A percentile compares a stretch with the other conserved stretches of the same genome.
These are phyloP conservation scores for Petrophora chlorosata DNA, from an alignment of 2,888 invertebrate species.

Conservation along the genomic window DNA sequence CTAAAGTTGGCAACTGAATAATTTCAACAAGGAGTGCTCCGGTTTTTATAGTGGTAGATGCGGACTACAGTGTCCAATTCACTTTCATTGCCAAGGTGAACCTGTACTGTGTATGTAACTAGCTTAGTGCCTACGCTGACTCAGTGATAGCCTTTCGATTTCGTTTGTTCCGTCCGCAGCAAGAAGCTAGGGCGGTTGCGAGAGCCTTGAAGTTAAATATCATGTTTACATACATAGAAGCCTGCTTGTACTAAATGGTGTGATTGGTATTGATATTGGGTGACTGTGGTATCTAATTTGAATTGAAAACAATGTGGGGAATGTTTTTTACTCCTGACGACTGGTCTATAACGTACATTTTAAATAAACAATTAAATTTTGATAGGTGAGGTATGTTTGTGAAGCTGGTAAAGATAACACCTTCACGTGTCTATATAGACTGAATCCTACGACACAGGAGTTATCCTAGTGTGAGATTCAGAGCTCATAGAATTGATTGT, in stretches of 20 bases:
- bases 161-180: conserved; percentile 67
- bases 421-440: too few species aligned
- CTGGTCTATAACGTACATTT: too few species aligned
- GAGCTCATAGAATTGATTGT: too few species aligned
- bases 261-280: conserved; percentile 1
- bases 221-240: conserved; percentile 32
- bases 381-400: too few species aligned
- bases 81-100: conserved; percentile 82
- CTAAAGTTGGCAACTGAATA: conserved; percentile 81
- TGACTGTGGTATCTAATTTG: too few species aligned
- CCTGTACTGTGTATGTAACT: conserved; percentile 46
- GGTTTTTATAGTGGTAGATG: conserved; percentile 75
- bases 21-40: conserved; percentile 68
- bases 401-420: too few species aligned
- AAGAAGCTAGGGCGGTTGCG: conserved; percentile 51
- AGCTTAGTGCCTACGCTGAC: conserved; percentile 62
- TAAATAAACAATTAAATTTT: too few species aligned
- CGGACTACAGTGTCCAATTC: conserved; percentile 63
- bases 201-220: conserved; percentile 56
- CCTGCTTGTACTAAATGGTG: conserved; percentile 5
- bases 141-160: conserved; percentile 80
- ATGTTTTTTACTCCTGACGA: too few species aligned
- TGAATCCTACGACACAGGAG: too few species aligned
- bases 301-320: too few species aligned
- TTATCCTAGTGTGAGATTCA: too few species aligned